A percentile compares a stretch with the other conserved stretches of the same genome.
Evolutionary conservation across 2,888 invertebrate species (phyloP).

Genomic region (Patella pellucida): DNA sequence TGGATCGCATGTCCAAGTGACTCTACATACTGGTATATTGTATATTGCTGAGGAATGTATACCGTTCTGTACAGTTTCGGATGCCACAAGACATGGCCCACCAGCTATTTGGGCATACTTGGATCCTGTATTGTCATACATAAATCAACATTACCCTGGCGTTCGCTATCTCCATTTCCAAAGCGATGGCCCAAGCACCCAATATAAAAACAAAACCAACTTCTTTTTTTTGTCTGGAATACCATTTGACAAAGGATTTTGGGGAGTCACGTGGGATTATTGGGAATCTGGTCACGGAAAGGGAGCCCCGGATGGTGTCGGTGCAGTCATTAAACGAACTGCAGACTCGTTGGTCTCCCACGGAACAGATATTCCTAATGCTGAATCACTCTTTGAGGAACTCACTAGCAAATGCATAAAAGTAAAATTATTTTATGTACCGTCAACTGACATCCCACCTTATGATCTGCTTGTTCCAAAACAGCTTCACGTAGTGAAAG

Average conservation of each 20-base stretch:
- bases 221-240: conserved; percentile 48
- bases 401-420: neutral
- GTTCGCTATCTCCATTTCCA: conserved; percentile 39
- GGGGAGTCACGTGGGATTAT: conserved; percentile 59
- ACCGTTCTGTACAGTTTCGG: conserved; percentile 57
- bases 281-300: conserved; percentile 66
- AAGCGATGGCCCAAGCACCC: conserved; percentile 67
- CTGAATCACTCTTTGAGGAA: conserved; percentile 4
- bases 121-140: conserved; percentile 48
- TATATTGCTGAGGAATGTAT: conserved; percentile 38
- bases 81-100: conserved; percentile 58
- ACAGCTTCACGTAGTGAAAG: too few species aligned
- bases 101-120: conserved; percentile 69
- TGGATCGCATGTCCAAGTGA: conserved; percentile 47
- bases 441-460: too few species aligned
- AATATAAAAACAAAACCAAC: conserved; percentile 67
- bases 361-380: conserved; percentile 28
- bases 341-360: conserved; percentile 42
- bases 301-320: conserved; percentile 62
- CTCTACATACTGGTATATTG: conserved; percentile 67
- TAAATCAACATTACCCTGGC: conserved; percentile 17
- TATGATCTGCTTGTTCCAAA: too few species aligned
- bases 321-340: conserved; percentile 55
- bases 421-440: too few species aligned
- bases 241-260: conserved; percentile 43